A percentile compares a stretch with the other conserved stretches of the same genome.
phyloP scores from a whole-genome alignment of 1,140 invertebrate species.

The Pygmarrhopalites habei region DNA sequence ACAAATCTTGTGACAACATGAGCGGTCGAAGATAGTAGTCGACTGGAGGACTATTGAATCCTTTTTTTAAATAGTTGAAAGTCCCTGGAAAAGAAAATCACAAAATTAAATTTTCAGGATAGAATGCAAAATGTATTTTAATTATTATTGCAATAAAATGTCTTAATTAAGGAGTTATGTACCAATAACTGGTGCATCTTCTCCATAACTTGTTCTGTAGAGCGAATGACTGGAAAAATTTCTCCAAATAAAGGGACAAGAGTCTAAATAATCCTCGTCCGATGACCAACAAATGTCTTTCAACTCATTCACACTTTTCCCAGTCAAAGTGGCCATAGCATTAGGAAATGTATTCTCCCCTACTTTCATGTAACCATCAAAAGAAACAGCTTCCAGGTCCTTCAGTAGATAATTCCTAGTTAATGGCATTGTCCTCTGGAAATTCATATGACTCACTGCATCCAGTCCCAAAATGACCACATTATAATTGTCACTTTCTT shows the following conservation, averaged over 20 bases:
- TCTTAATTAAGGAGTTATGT: too few species aligned
- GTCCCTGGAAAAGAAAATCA: too few species aligned
- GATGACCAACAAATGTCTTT: slow-evolving; percentile 45
- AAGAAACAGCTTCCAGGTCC: slow-evolving; percentile 56
- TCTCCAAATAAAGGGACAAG: slow-evolving; percentile 49
- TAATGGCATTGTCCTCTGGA: slow-evolving; percentile 69
- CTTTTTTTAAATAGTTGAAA: slow-evolving; percentile 71
- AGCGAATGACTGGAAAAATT: slow-evolving; percentile 45
- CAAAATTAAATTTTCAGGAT: too few species aligned
- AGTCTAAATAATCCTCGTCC: slow-evolving; percentile 41
- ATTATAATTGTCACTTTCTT: too few species aligned
- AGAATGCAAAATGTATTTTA: too few species aligned
- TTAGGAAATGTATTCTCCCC: slow-evolving; percentile 77
- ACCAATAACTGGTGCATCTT: slow-evolving; percentile 42
- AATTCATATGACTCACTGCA: slow-evolving; percentile 74
- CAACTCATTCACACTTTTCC: slow-evolving; percentile 53
- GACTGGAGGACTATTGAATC: slow-evolving; percentile 67
- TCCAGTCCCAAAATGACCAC: slow-evolving; percentile 76
- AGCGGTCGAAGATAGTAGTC: slow-evolving; percentile 76
- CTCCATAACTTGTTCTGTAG: slow-evolving; percentile 49
- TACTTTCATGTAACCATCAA: slow-evolving; percentile 75
- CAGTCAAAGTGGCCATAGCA: slow-evolving; percentile 57
- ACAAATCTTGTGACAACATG: slow-evolving; percentile 50
- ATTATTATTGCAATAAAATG: too few species aligned
- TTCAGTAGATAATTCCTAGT: slow-evolving; percentile 55